Conservation (phyloP, 92 coral and sea anemone genomes). For the Desmophyllum pertusum region DNA sequence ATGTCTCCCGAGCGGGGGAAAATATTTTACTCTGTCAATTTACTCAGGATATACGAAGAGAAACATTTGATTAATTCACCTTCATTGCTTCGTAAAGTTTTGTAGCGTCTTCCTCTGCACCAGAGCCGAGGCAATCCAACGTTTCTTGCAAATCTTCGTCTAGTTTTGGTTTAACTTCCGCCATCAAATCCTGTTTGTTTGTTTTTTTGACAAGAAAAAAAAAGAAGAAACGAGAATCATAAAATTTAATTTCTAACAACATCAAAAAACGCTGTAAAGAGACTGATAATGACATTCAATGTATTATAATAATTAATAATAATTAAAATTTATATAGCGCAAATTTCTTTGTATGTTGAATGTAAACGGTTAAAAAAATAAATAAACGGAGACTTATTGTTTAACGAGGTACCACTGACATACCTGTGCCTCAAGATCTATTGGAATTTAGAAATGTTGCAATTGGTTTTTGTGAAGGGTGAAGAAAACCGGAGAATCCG, state of each 20-base stretch:
- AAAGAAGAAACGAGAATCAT: background rate
- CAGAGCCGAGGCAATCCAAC: constrained; percentile 64
- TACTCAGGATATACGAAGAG: background rate
- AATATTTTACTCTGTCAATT: too few relatives aligned
- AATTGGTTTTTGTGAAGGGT: too few relatives aligned
- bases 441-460: too few relatives aligned
- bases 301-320: too few relatives aligned
- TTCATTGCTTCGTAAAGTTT: constrained; percentile 80
- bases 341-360: too few relatives aligned
- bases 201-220: background rate
- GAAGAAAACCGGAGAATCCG: too few relatives aligned
- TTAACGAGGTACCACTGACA: too few relatives aligned
- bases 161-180: constrained; percentile 71
- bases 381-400: too few relatives aligned
- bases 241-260: background rate
- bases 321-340: too few relatives aligned
- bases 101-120: constrained; percentile 81
- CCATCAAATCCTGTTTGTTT: constrained; percentile 83
- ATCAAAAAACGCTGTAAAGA: background rate
- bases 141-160: constrained; percentile 80
- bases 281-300: too few relatives aligned
- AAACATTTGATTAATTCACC: constrained; percentile 23
- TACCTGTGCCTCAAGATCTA: too few relatives aligned
- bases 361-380: too few relatives aligned
- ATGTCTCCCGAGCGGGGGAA: background rate